Evolutionary conservation across 35 echinoderm and acorn worm species (phyloP).

Genomic region (Eucidaris tribuloides): DNA sequence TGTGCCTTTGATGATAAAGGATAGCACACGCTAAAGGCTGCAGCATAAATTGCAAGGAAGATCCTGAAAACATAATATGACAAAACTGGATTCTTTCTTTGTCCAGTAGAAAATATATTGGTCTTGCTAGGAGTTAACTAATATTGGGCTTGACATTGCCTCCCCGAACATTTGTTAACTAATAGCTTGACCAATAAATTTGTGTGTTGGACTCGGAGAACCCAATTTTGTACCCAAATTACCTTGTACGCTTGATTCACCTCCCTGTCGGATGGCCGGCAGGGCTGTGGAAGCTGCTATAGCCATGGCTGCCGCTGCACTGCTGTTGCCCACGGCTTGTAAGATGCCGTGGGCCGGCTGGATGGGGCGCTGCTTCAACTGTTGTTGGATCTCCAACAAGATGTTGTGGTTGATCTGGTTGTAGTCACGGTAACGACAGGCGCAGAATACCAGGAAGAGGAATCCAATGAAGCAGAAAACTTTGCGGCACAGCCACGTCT

Average conservation of each 20-base stretch:
- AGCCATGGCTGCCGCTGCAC: not conserved
- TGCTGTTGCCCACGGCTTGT: not conserved
- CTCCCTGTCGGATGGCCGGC: not conserved
- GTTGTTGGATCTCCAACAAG: constrained; percentile 58
- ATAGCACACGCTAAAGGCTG: too few relatives aligned
- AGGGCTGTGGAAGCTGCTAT: not conserved
- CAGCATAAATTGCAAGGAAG: too few relatives aligned
- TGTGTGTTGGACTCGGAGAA: too few relatives aligned
- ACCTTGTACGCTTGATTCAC: not conserved
- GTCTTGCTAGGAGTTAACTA: too few relatives aligned
- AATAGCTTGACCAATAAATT: too few relatives aligned
- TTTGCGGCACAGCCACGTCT: constrained; percentile 78
- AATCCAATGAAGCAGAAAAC: constrained; percentile 35
- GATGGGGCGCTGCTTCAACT: constrained; percentile 17
- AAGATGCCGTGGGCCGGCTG: not conserved
- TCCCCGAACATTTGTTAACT: too few relatives aligned
- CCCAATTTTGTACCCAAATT: too few relatives aligned
- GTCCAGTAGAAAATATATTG: too few relatives aligned
- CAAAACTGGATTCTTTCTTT: too few relatives aligned
- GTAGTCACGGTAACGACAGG: constrained; percentile 69
- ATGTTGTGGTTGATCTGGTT: constrained; percentile 65
- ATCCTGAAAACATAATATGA: too few relatives aligned
- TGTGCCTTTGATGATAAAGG: too few relatives aligned
- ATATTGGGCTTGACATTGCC: too few relatives aligned
- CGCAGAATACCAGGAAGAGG: constrained; percentile 21